Evolutionary conservation across 2,888 invertebrate species (phyloP).

Genomic region (Ceriagrion tenellum): DNA sequence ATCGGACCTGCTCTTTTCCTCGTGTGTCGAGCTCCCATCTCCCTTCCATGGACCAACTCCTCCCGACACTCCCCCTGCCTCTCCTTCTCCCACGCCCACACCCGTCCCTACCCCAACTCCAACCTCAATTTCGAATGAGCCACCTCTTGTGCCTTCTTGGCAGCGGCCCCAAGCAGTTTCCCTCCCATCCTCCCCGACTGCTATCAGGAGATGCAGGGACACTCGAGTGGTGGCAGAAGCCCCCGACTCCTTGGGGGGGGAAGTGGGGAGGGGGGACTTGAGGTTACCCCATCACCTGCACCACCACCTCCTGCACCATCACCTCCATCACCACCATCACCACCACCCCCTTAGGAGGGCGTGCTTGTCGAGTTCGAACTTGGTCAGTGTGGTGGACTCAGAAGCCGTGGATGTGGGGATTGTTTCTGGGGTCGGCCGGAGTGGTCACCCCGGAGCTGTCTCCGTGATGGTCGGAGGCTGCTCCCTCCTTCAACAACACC

Average conservation of each 20-base stretch:
- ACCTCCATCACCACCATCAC: conserved; percentile 72
- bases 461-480: conserved; percentile 53
- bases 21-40: conserved; percentile 88
- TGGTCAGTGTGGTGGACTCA: conserved; percentile 69
- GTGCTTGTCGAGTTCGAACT: conserved; percentile 72
- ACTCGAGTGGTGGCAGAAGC: conserved; percentile 37
- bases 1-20: conserved; percentile 83
- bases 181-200: conserved; percentile 74
- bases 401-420: conserved; percentile 68
- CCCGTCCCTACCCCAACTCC: conserved; percentile 63
- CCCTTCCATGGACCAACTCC: conserved; percentile 79
- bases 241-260: conserved; percentile 40
- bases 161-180: conserved; percentile 70
- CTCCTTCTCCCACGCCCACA: conserved; percentile 17
- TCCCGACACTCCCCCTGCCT: conserved; percentile 68
- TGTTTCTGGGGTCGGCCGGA: conserved; percentile 48
- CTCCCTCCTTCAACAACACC: conserved; percentile 54
- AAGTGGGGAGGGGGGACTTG: conserved; percentile 35
- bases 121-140: conserved; percentile 43
- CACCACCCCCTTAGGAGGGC: conserved; percentile 71
- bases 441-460: conserved; percentile 57
- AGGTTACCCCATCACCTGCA: conserved; percentile 49
- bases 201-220: conserved; percentile 58
- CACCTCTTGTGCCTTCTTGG: conserved; percentile 57
- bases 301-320: conserved; percentile 69